Conservation (phyloP, 1,140 invertebrate genomes). For the Saccostrea glomerata region DNA sequence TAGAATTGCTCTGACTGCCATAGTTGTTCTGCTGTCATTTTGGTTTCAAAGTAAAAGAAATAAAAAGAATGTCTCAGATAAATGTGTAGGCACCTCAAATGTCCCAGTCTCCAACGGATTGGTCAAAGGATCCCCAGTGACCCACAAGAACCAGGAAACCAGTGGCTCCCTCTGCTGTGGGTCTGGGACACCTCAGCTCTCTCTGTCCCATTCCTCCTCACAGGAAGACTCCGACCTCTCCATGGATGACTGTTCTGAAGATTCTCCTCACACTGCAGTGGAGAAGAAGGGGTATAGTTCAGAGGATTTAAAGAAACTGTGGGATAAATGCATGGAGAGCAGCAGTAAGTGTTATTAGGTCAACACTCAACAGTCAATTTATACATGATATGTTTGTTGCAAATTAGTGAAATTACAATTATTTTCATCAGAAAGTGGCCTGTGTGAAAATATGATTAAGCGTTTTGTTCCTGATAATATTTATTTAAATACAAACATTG, state of each 20-base stretch:
- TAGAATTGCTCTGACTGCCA: background rate
- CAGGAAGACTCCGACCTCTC: background rate
- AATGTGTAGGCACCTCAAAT: background rate
- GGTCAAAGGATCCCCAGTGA: background rate
- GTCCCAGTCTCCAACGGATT: background rate
- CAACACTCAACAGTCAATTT: too few species aligned
- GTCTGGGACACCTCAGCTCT: background rate
- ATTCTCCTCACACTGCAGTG: background rate
- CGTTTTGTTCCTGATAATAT: too few species aligned
- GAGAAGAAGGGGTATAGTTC: background rate
- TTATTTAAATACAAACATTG: too few species aligned
- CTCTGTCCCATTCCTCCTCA: background rate
- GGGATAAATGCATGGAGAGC: background rate
- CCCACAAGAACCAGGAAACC: background rate
- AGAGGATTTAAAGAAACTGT: background rate
- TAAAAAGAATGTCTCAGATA: background rate
- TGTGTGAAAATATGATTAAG: too few species aligned
- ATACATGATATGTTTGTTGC: too few species aligned
- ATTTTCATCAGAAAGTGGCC: too few species aligned
- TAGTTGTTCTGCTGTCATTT: background rate
- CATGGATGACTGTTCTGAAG: background rate
- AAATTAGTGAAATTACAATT: too few species aligned
- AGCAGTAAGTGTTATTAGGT: background rate
- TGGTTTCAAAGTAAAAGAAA: constrained; percentile 11
- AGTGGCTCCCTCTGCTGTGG: constrained; percentile 1